Conservation (phyloP, 2,113 vertebrate genomes). For the Tetrao urogallus region DNA sequence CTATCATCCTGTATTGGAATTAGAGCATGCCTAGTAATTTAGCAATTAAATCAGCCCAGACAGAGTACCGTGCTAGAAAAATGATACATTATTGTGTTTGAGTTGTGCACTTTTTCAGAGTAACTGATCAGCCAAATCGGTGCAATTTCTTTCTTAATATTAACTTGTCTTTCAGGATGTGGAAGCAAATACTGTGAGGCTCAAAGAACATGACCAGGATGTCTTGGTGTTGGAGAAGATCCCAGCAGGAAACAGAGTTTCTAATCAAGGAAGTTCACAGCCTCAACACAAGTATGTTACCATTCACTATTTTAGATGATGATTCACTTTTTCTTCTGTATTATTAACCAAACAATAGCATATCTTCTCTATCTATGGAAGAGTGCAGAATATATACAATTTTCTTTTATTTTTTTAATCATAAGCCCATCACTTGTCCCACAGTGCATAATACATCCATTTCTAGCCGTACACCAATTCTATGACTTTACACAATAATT, state of each 20-base stretch:
- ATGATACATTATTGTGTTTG: not conserved
- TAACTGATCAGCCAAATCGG: not conserved
- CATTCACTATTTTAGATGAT: slow-evolving; percentile 68
- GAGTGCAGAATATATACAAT: slow-evolving; percentile 27
- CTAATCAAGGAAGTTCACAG: slow-evolving; percentile 86
- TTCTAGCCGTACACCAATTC: slow-evolving; percentile 39
- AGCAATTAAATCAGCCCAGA: not conserved
- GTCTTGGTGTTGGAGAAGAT: slow-evolving; percentile 98
- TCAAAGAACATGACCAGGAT: slow-evolving; percentile 97
- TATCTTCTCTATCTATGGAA: slow-evolving; percentile 36
- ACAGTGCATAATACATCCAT: slow-evolving; percentile 50
- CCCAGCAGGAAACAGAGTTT: slow-evolving; percentile 83
- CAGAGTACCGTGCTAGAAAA: not conserved
- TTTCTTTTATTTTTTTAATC: slow-evolving; percentile 20
- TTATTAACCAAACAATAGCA: slow-evolving; percentile 70
- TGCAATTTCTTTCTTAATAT: slow-evolving; percentile 65
- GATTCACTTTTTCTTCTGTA: slow-evolving; percentile 73
- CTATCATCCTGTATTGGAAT: not conserved
- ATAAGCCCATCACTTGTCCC: slow-evolving; percentile 60
- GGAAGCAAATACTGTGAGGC: slow-evolving; percentile 98
- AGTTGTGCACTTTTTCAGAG: not conserved
- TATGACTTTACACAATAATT: slow-evolving; percentile 39
- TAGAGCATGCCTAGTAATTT: not conserved
- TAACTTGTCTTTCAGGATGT: slow-evolving; percentile 88
- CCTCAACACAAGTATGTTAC: slow-evolving; percentile 94